These are phyloP conservation scores for Megathymus violae DNA, from an alignment of 1,140 invertebrate genomes.

Conservation along the genomic window DNA sequence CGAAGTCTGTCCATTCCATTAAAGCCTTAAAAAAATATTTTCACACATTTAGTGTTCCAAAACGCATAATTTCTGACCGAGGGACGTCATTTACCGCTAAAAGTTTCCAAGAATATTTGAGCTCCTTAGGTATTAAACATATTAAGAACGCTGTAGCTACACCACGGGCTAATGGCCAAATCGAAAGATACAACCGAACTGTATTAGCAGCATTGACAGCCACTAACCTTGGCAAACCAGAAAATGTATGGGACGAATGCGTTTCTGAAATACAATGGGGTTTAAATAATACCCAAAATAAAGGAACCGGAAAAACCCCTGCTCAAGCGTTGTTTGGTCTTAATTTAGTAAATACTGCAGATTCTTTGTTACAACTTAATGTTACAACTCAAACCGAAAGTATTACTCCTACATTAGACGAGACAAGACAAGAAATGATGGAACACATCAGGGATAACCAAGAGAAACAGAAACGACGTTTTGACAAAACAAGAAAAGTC, in stretches of 20 bases:
- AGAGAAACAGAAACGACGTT: slow-evolving; percentile 27
- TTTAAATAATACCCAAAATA: slow-evolving; percentile 25
- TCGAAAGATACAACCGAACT: slow-evolving; percentile 32
- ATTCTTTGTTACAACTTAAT: slow-evolving; percentile 15
- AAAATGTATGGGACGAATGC: slow-evolving; percentile 31
- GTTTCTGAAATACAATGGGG: slow-evolving; percentile 32
- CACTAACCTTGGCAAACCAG: slow-evolving; percentile 10
- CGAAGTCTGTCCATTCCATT: slow-evolving; percentile 16
- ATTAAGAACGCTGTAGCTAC: slow-evolving; percentile 44
- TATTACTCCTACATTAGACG: background rate
- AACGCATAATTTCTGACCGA: slow-evolving; percentile 15
- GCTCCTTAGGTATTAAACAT: slow-evolving; percentile 35
- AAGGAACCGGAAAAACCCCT: slow-evolving; percentile 18
- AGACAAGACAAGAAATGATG: slow-evolving; percentile 24
- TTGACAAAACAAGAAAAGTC: slow-evolving; percentile 28
- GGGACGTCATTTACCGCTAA: slow-evolving; percentile 24
- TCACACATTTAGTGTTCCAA: slow-evolving; percentile 20
- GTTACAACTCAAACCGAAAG: slow-evolving; percentile 7
- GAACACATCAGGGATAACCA: slow-evolving; percentile 25
- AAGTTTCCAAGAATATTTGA: slow-evolving; percentile 3
- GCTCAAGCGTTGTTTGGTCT: slow-evolving; percentile 30
- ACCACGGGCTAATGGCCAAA: slow-evolving; percentile 53
- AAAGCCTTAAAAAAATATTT: slow-evolving; percentile 19
- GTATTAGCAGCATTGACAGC: slow-evolving; percentile 34
- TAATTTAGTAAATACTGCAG: slow-evolving; percentile 12